Percentiles rank a stretch among this genome's conserved stretches.
Evolutionary conservation across 2,888 invertebrate genomes (phyloP).

Genomic region (Aquatica leii): DNA sequence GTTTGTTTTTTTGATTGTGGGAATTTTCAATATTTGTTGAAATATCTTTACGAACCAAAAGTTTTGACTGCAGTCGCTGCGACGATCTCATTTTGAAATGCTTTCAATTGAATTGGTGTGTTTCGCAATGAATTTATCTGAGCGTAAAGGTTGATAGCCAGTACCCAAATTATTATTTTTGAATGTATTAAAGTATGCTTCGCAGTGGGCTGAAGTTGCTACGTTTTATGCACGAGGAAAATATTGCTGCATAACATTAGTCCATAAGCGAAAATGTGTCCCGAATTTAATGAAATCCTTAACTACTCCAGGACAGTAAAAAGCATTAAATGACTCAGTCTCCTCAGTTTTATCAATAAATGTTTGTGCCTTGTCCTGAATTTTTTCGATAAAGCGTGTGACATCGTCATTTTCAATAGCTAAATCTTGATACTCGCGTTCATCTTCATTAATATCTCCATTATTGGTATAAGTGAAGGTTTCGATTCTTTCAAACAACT

Average conservation of each 20-base stretch:
- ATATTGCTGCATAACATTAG: slow-evolving; percentile 5
- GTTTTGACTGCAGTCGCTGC: background rate
- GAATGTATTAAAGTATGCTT: background rate
- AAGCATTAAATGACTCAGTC: background rate
- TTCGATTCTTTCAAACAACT: background rate
- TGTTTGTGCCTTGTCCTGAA: background rate
- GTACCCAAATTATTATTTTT: slow-evolving; percentile 4
- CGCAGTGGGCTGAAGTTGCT: background rate
- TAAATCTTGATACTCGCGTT: background rate
- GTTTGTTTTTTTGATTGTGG: background rate
- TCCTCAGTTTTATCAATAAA: background rate
- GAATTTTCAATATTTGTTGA: background rate
- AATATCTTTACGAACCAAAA: background rate
- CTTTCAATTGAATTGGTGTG: background rate
- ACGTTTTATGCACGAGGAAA: background rate
- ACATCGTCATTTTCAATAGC: background rate
- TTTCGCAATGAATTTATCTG: slow-evolving; percentile 5
- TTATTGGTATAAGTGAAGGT: background rate
- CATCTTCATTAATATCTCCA: slow-evolving; percentile 1
- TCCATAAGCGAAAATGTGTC: background rate
- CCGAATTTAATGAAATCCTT: slow-evolving; percentile 1
- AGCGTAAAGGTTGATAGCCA: slow-evolving; percentile 1
- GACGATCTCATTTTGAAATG: slow-evolving; percentile 1
- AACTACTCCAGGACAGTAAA: slow-evolving; percentile 5
- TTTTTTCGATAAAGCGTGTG: background rate